phyloP scores from a whole-genome alignment of 30 jellyfish, hydroid and myxozoan genomes.

The Hydractinia symbiolongicarpus region DNA sequence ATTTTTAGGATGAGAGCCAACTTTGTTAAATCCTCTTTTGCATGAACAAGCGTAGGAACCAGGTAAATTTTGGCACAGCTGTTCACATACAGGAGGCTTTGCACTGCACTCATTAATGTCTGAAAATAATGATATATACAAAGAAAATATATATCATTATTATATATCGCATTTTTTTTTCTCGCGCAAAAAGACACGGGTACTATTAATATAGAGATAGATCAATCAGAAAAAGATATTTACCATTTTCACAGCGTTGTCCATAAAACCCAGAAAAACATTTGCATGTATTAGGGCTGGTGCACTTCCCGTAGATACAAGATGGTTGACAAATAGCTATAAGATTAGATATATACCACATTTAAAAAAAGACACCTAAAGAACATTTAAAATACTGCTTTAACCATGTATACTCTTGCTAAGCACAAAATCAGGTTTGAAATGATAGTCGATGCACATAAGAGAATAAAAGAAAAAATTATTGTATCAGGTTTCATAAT shows the following conservation, averaged over 20 bases:
- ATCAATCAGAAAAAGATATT: neutral
- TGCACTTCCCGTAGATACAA: conserved; percentile 73
- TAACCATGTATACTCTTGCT: too few relatives aligned
- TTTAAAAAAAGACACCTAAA: too few relatives aligned
- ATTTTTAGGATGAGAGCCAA: conserved; percentile 57
- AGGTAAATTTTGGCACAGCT: conserved; percentile 33
- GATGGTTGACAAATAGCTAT: conserved; percentile 79
- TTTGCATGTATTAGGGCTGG: conserved; percentile 59
- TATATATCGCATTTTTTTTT: too few relatives aligned
- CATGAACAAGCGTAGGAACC: conserved; percentile 56
- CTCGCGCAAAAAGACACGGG: too few relatives aligned
- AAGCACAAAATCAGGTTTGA: too few relatives aligned
- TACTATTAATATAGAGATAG: too few relatives aligned
- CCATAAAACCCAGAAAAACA: conserved; percentile 84
- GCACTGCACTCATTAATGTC: conserved; percentile 47
- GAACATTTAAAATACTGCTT: too few relatives aligned
- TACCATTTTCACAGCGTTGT: conserved; percentile 58
- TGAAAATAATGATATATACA: neutral
- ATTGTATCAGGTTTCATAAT: too few relatives aligned
- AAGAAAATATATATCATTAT: too few relatives aligned
- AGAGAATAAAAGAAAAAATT: too few relatives aligned
- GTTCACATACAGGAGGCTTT: conserved; percentile 43
- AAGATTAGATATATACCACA: too few relatives aligned
- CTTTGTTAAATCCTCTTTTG: conserved; percentile 31
- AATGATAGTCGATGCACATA: too few relatives aligned